phyloP scores from a whole-genome alignment of 2,113 vertebrate species.

The Psephotus haematonotus region DNA sequence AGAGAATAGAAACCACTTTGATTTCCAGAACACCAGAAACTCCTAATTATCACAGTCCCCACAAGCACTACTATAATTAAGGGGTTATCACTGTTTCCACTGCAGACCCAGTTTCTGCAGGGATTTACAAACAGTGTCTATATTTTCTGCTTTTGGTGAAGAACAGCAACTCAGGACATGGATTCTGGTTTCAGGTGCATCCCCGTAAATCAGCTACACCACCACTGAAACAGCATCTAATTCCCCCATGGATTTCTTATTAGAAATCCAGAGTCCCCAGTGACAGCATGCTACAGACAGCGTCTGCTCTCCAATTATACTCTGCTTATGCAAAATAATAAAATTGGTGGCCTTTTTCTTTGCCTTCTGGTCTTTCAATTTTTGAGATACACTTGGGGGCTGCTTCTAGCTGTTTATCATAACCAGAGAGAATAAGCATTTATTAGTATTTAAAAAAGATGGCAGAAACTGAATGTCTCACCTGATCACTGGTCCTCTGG shows the following conservation, averaged over 20 bases:
- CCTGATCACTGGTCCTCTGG: conserved; percentile 20
- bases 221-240: neutral
- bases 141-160: neutral
- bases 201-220: conserved; percentile 7
- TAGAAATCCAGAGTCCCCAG: conserved; percentile 27
- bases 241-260: conserved; percentile 31
- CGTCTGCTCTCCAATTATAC: conserved; percentile 48
- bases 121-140: neutral
- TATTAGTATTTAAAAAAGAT: conserved; percentile 45
- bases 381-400: conserved; percentile 10
- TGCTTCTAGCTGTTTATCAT: conserved; percentile 2
- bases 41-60: conserved; percentile 54
- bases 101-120: conserved; percentile 22
- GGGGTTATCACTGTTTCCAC: neutral
- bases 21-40: conserved; percentile 53
- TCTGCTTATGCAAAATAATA: conserved; percentile 55
- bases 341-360: neutral
- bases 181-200: conserved; percentile 33
- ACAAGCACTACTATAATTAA: conserved; percentile 34
- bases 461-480: neutral
- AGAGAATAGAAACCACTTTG: conserved; percentile 58
- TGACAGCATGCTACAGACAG: neutral
- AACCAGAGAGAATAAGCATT: neutral
- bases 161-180: neutral
- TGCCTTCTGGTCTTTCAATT: neutral